Percentiles rank a stretch among this genome's conserved stretches.
Evolutionary conservation across 2,113 vertebrate species (phyloP).

Genomic region (Conger conger): DNA sequence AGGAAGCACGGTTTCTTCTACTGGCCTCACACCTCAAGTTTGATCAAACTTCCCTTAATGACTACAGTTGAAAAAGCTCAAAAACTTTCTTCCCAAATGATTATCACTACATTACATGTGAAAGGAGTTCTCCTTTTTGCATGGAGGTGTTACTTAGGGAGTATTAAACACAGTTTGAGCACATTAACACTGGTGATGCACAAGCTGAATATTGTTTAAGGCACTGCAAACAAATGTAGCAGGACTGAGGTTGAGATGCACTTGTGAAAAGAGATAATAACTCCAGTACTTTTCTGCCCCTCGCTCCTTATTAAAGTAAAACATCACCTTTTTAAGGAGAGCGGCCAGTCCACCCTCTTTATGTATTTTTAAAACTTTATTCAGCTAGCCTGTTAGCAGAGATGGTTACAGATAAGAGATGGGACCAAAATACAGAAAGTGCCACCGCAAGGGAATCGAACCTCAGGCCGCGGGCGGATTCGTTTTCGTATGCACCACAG

Average conservation of each 20-base stretch:
- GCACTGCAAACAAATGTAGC: background rate
- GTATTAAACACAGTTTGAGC: background rate
- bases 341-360: too few species aligned
- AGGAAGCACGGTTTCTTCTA: conserved; percentile 1
- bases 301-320: background rate
- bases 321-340: too few species aligned
- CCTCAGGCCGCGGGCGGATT: too few species aligned
- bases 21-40: conserved; percentile 17
- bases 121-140: background rate
- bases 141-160: background rate
- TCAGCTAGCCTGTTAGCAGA: too few species aligned
- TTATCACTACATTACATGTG: conserved; percentile 3
- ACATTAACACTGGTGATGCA: background rate
- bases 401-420: too few species aligned
- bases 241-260: background rate
- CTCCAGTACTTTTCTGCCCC: background rate
- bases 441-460: too few species aligned
- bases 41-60: conserved; percentile 11
- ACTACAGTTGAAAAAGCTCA: background rate
- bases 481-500: too few species aligned
- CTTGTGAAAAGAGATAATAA: background rate
- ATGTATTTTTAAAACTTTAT: too few species aligned
- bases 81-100: conserved; percentile 9
- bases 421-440: too few species aligned
- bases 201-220: background rate